Evolutionary conservation across 53 echinoderm and acorn worm species (phyloP).

Genomic region (Mesocentrotus franciscanus): DNA sequence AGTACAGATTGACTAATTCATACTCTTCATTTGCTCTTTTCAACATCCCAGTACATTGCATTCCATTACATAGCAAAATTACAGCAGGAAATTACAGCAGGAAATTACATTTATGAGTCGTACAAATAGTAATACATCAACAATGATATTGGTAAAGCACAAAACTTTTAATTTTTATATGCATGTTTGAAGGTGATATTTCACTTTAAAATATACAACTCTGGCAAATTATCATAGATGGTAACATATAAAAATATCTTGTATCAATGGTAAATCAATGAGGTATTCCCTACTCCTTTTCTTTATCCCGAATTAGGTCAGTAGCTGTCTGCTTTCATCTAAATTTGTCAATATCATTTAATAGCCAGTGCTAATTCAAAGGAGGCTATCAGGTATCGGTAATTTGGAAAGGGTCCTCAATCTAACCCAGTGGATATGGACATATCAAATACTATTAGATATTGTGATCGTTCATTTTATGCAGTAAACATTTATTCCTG

Average conservation of each 20-base stretch:
- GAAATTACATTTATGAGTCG: no score
- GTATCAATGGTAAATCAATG: background rate
- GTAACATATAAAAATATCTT: background rate
- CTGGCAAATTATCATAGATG: background rate
- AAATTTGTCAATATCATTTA: background rate
- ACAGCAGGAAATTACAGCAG: no score
- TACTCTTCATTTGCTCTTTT: no score
- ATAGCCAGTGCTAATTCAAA: background rate
- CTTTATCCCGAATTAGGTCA: background rate
- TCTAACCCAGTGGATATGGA: background rate
- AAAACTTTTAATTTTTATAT: background rate
- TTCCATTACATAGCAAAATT: no score
- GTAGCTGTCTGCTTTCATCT: background rate
- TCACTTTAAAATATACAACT: background rate
- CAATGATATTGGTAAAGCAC: background rate
- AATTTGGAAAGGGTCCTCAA: background rate
- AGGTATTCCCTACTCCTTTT: background rate
- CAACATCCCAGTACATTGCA: no score
- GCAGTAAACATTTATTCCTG: background rate
- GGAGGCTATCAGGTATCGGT: no score
- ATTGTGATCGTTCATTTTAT: background rate
- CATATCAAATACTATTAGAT: background rate
- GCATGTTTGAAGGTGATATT: background rate
- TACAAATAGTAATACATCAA: background rate
- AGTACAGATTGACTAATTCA: no score